phyloP scores from a whole-genome alignment of 1,140 invertebrate species.

The Anoplophora glabripennis region DNA sequence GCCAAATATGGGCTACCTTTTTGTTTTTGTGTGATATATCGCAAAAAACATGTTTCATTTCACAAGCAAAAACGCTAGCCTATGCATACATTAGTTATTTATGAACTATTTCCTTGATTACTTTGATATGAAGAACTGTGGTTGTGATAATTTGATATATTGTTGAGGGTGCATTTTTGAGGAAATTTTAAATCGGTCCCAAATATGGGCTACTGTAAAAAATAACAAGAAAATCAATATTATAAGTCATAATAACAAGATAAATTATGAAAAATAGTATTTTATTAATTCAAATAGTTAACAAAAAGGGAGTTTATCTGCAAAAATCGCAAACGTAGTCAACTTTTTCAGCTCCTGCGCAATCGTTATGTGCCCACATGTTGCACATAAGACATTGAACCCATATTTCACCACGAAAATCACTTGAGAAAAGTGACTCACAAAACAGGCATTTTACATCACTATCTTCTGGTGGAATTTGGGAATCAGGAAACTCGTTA shows the following conservation, averaged over 20 bases:
- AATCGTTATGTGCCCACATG: slow-evolving; percentile 26
- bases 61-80: no score
- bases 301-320: no score
- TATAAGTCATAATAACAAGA: background rate
- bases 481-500: slow-evolving; percentile 4
- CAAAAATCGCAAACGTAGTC: slow-evolving; percentile 17
- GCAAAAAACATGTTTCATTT: no score
- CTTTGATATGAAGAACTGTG: no score
- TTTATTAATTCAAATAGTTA: no score
- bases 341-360: slow-evolving; percentile 22
- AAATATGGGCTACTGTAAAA: slow-evolving; percentile 3
- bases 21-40: no score
- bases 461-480: slow-evolving; percentile 7
- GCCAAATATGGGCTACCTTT: no score
- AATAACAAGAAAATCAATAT: background rate
- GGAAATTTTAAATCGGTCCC: background rate
- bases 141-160: no score
- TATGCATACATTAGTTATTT: no score
- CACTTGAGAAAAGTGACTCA: slow-evolving; percentile 7
- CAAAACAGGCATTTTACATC: slow-evolving; percentile 2
- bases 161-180: no score
- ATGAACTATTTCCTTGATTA: no score
- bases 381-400: background rate
- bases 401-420: background rate
- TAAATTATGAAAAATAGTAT: background rate